Evolutionary conservation across 1,140 invertebrate genomes (phyloP).

Genomic region (Drosophila tristis): DNA sequence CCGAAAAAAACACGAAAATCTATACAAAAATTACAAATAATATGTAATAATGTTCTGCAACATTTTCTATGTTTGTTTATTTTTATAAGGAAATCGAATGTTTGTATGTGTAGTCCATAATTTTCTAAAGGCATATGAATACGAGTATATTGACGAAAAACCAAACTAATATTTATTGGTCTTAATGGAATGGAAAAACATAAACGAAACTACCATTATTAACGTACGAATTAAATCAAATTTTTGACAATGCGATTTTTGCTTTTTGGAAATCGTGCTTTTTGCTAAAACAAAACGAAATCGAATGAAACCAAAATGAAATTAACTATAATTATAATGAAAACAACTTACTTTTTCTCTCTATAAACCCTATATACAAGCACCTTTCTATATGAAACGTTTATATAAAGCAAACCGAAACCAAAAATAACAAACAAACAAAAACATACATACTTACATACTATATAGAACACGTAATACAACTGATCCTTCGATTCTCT

Average conservation of each 20-base stretch:
- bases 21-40: constrained; percentile 36
- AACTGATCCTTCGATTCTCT: constrained; percentile 24
- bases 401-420: constrained; percentile 47
- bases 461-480: constrained; percentile 45
- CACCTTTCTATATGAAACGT: constrained; percentile 69
- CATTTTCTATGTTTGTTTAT: constrained; percentile 71
- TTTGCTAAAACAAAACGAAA: constrained; percentile 63
- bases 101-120: constrained; percentile 78
- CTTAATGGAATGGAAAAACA: constrained; percentile 49
- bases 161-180: constrained; percentile 51
- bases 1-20: constrained; percentile 22
- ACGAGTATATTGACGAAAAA: constrained; percentile 28
- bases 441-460: constrained; percentile 18
- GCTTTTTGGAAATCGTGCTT: constrained; percentile 80
- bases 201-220: constrained; percentile 60
- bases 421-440: constrained; percentile 11
- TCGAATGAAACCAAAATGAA: constrained; percentile 39
- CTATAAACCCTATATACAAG: constrained; percentile 74
- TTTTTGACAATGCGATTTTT: constrained; percentile 80
- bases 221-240: constrained; percentile 75
- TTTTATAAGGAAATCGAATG: constrained; percentile 68
- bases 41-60: constrained; percentile 57
- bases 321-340: constrained; percentile 55
- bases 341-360: constrained; percentile 68
- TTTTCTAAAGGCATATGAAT: constrained; percentile 68